Evolutionary conservation across 2,888 invertebrate species (phyloP).

Genomic region (Capitulum mitella): DNA sequence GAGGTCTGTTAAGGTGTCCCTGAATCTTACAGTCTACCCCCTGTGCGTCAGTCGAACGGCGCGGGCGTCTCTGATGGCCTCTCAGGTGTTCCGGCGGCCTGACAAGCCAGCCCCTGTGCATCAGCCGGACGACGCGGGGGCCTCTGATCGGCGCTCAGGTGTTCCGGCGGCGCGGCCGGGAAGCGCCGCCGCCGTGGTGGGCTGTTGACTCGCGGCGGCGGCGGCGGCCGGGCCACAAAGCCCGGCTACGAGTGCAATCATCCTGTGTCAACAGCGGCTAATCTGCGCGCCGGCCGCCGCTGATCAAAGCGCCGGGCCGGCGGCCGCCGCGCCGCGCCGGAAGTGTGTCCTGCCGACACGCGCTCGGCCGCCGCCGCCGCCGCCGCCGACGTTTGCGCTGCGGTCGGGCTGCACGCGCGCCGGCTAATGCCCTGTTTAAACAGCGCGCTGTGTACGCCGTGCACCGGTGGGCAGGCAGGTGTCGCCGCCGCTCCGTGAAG

Average conservation of each 20-base stretch:
- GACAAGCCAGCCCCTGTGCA: not conserved
- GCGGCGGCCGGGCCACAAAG: not conserved
- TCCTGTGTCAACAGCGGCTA: slow-evolving; percentile 3
- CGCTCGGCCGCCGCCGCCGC: not conserved
- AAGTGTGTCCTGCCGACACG: not conserved
- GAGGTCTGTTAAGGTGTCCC: no score
- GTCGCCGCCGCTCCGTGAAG: no score
- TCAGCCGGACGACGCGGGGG: not conserved
- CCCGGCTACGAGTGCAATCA: not conserved
- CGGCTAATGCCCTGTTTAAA: no score
- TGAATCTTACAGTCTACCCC: no score
- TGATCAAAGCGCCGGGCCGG: not conserved
- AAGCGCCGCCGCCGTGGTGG: not conserved
- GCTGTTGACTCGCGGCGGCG: not conserved
- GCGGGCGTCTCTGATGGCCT: no score
- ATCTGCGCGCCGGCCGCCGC: not conserved
- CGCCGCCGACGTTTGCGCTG: not conserved
- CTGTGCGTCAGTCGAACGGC: no score
- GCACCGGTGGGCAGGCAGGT: no score
- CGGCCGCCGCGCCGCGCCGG: not conserved
- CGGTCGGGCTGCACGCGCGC: no score
- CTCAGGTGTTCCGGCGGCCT: no score
- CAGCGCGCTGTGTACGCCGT: no score
- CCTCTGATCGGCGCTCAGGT: not conserved
- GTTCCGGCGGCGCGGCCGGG: not conserved